Percentiles rank a stretch among this genome's conserved stretches.
phyloP scores from a whole-genome alignment of 2,113 vertebrate genomes.

The Antigone vipio region DNA sequence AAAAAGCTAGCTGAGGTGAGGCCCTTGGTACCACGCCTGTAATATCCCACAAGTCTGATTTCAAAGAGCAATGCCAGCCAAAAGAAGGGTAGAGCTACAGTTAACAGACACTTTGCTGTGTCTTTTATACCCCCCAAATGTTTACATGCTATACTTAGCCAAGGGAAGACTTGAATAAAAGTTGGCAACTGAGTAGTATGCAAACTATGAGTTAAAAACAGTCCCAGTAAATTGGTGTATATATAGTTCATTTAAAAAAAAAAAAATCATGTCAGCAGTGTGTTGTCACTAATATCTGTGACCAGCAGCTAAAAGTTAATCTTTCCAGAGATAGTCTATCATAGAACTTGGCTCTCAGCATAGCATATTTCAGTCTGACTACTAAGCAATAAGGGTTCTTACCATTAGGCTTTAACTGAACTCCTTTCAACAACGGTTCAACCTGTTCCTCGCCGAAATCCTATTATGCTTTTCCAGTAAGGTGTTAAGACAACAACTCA shows the following conservation, averaged over 20 bases:
- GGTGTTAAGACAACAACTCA: constrained; percentile 27
- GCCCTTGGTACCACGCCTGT: not conserved
- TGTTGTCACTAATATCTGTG: not conserved
- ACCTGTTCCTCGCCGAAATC: constrained; percentile 26
- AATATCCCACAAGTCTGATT: not conserved
- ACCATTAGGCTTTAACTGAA: not conserved
- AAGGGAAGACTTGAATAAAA: not conserved
- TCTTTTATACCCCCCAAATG: not conserved
- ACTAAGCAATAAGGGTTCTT: not conserved
- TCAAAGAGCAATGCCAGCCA: not conserved
- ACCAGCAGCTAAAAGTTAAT: not conserved
- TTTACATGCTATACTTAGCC: not conserved
- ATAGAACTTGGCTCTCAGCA: not conserved
- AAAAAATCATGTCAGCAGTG: not conserved
- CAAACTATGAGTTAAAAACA: not conserved
- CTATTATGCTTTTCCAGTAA: constrained; percentile 60
- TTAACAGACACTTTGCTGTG: not conserved
- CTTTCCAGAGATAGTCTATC: not conserved
- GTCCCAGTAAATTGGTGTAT: not conserved
- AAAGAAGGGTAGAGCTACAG: not conserved
- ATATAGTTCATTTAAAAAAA: not conserved
- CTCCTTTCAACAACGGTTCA: constrained; percentile 3
- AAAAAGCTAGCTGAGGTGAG: not conserved
- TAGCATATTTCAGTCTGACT: not conserved
- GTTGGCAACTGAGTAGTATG: not conserved